Conservation (phyloP, 2,888 invertebrate species). For the Andrena minutula region DNA sequence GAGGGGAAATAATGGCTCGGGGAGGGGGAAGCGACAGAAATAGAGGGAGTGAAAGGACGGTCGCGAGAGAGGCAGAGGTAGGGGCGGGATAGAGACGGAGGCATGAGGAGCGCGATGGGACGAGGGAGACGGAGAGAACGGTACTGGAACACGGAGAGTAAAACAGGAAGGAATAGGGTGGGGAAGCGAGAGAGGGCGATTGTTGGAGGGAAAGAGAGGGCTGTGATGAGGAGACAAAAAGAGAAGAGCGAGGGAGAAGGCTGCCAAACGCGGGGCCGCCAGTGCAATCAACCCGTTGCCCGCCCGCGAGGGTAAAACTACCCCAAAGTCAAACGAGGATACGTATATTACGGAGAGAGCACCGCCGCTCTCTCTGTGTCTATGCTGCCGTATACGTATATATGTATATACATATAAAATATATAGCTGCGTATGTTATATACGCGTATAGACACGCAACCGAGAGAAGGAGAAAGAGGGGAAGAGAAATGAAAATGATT, state of each 20-base stretch:
- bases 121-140: constrained; percentile 59
- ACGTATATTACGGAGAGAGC: constrained; percentile 75
- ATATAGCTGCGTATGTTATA: constrained; percentile 22
- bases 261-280: constrained; percentile 78
- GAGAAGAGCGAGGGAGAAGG: constrained; percentile 64
- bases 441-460: constrained; percentile 32
- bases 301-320: constrained; percentile 82
- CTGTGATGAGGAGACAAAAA: constrained; percentile 56
- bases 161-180: constrained; percentile 51
- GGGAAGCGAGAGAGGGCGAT: constrained; percentile 46
- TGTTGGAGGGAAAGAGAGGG: constrained; percentile 31
- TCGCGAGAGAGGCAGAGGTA: constrained; percentile 42
- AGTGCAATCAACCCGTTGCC: constrained; percentile 84
- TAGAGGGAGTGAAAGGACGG: constrained; percentile 51
- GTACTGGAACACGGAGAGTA: constrained; percentile 64
- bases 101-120: constrained; percentile 36
- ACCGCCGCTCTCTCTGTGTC: constrained; percentile 37
- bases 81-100: constrained; percentile 32
- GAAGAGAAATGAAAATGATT: constrained; percentile 62
- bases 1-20: constrained; percentile 45
- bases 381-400: constrained; percentile 24
- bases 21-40: constrained; percentile 50
- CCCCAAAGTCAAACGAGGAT: constrained; percentile 81
- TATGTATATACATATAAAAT: constrained; percentile 33
- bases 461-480: constrained; percentile 35